These are phyloP conservation scores for Heliothis subflexa DNA, from an alignment of 1,140 invertebrate genomes.

Conservation along the genomic window DNA sequence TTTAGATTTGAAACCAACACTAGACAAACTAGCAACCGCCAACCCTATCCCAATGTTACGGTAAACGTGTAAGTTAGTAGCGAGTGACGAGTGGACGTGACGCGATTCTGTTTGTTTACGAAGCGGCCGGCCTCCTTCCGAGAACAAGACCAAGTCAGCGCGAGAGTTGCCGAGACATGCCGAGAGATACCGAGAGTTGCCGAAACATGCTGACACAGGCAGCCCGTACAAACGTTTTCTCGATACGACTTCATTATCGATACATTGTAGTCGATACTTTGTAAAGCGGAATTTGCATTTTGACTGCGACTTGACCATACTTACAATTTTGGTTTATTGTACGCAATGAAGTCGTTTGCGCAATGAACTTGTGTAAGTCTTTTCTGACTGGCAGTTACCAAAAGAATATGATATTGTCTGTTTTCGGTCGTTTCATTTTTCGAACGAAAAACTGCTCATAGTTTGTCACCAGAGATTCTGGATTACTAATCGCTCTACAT, in stretches of 20 bases:
- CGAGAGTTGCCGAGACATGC: slow-evolving; percentile 60
- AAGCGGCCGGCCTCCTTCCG: slow-evolving; percentile 58
- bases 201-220: not conserved
- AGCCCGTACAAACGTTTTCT: not conserved
- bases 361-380: not conserved
- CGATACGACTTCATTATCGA: slow-evolving; percentile 7
- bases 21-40: not conserved
- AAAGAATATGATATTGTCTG: not conserved
- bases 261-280: slow-evolving; percentile 20
- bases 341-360: not conserved
- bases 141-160: slow-evolving; percentile 56
- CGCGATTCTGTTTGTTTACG: slow-evolving; percentile 77
- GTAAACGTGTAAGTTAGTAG: slow-evolving; percentile 81
- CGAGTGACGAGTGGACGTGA: slow-evolving; percentile 72
- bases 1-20: not conserved
- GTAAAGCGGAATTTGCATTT: slow-evolving; percentile 8
- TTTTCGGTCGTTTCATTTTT: too few relatives aligned
- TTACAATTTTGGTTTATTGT: not conserved
- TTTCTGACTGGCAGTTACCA: not conserved
- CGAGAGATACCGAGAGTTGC: slow-evolving; percentile 4
- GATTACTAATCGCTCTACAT: too few relatives aligned
- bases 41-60: slow-evolving; percentile 59
- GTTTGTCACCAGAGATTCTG: too few relatives aligned
- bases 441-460: too few relatives aligned
- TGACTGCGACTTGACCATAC: not conserved